A percentile compares a stretch with the other conserved stretches of the same genome.
phyloP scores from a whole-genome alignment of 2,888 invertebrate genomes.

The Prosopocoilus inquinatus region DNA sequence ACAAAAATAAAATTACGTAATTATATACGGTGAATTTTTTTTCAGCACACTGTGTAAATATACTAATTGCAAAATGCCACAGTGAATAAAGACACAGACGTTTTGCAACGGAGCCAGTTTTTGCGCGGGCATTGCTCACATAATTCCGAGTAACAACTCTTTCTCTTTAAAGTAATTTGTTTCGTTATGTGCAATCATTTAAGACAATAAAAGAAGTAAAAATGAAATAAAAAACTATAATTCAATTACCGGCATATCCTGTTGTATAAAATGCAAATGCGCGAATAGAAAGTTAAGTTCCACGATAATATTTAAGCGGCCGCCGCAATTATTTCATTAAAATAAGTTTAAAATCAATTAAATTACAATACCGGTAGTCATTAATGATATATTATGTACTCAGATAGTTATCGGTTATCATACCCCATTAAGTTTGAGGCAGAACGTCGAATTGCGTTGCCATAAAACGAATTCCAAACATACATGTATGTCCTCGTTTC shows the following conservation, averaged over 20 bases:
- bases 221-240: too few species aligned
- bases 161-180: conserved; percentile 16
- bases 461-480: too few species aligned
- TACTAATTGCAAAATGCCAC: conserved; percentile 11
- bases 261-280: conserved; percentile 8
- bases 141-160: conserved; percentile 14
- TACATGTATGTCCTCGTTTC: too few species aligned
- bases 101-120: conserved; percentile 12
- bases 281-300: conserved; percentile 7
- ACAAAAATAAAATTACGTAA: conserved; percentile 5
- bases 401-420: too few species aligned
- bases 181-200: conserved; percentile 16
- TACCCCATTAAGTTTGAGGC: too few species aligned
- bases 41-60: conserved; percentile 5
- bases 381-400: background rate
- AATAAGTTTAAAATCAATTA: background rate
- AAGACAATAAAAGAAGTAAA: conserved; percentile 13
- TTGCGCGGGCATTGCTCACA: conserved; percentile 11
- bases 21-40: conserved; percentile 2
- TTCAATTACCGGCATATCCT: conserved; percentile 12
- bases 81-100: conserved; percentile 11
- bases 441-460: too few species aligned
- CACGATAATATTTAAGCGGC: background rate
- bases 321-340: background rate
- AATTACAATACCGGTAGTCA: conserved; percentile 7